Evolutionary conservation across 2,113 vertebrate species (phyloP).

Genomic region (Glaucidium brasilianum): DNA sequence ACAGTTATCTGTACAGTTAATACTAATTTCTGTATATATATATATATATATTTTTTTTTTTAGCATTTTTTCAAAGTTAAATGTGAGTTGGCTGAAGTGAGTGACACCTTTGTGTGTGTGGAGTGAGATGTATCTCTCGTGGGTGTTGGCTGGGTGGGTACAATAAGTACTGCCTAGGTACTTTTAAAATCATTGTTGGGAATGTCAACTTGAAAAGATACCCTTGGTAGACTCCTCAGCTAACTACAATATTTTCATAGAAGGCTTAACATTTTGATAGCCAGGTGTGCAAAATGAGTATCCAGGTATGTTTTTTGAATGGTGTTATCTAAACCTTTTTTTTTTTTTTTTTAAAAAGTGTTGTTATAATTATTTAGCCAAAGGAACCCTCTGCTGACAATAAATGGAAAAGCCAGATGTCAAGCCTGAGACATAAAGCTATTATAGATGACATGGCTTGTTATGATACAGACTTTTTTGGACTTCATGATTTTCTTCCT

Average conservation of each 20-base stretch:
- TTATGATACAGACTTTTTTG: background rate
- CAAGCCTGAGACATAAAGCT: background rate
- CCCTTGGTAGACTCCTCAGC: background rate
- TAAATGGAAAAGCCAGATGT: background rate
- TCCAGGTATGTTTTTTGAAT: background rate
- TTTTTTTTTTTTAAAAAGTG: background rate
- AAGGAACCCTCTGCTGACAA: constrained; percentile 19
- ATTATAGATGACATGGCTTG: background rate
- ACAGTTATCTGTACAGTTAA: background rate
- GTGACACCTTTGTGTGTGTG: background rate
- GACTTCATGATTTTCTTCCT: background rate
- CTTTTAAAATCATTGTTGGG: background rate
- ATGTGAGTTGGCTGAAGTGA: background rate
- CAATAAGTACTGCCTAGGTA: background rate
- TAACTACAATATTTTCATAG: background rate
- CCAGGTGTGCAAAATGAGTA: background rate
- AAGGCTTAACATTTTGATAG: background rate
- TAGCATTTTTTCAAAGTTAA: background rate
- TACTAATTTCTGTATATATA: background rate
- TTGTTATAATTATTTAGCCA: background rate
- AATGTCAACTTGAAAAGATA: background rate
- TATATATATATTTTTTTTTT: too few species aligned
- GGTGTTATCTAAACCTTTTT: background rate
- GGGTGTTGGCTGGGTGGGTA: background rate
- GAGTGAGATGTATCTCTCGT: background rate